Base-by-base conservation (phyloP, 2,797 vertebrate species). In the Bradypus variegatus region DNA sequence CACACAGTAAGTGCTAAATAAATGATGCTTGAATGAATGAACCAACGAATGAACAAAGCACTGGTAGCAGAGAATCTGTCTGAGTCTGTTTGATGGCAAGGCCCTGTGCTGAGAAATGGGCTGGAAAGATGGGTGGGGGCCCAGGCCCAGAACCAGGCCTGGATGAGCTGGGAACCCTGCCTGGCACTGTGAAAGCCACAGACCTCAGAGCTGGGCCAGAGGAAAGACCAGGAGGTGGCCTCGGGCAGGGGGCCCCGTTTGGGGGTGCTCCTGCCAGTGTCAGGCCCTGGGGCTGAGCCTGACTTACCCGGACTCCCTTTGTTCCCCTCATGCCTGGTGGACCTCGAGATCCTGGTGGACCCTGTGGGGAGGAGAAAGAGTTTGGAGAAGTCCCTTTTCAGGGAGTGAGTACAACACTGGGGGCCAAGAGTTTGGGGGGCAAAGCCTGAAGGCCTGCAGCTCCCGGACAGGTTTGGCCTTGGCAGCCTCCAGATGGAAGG, bases 261-360 rank as follows among this genome's bases (percentile, higher is more conserved):
- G 80, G 23, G 3, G 3, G n/a, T 38, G 27, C 10, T 45, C 23
- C 8, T 81, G 53, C 50, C 29, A 0, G 0, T 1, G 0, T 69
- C 73, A 23, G 38, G 14, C 41, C 73, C 90, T 0, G 0, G 77
- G 16, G 19, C 38, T 12, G 60, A 55, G 31, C 60, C 86, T 25
- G 2, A 67, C 98, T 98, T 97, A 99, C 99, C 98, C 96, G 96
- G 73, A 82, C 97, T 88, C 99, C 99, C 96, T 99, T 99, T 7
- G 97, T 83, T 93, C 99, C 99, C 96, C 98, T 98, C 86, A 97
- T 93, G 86, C 99, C 99, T 5, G 95, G 92, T 0, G 96, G 95
- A 86, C 99, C 99, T 64, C 94, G 97, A 84, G 97, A 97, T 96
- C 99, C 99, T 93, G 96, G 96, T 31, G 97, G 97, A 87, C 99